Conservation (phyloP, 1,140 invertebrate genomes). For the Uloborus diversus region DNA sequence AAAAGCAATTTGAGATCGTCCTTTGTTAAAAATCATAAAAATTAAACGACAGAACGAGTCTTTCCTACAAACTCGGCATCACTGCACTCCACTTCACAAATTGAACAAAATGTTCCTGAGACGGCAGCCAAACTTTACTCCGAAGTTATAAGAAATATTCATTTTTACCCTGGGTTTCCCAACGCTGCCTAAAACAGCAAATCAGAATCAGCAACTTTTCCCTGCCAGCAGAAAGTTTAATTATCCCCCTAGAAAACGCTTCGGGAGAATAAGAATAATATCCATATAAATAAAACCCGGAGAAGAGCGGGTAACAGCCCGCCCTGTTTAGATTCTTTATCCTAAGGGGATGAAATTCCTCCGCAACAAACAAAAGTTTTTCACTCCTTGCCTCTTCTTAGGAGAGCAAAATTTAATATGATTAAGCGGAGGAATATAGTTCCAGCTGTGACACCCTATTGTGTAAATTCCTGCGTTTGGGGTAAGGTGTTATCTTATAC, state of each 20-base stretch:
- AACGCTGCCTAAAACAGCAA: background rate
- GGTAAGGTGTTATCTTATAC: slow-evolving; percentile 42
- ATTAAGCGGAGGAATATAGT: slow-evolving; percentile 47
- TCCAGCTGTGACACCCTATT: slow-evolving; percentile 25
- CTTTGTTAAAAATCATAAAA: too few relatives aligned
- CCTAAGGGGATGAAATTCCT: slow-evolving; percentile 33
- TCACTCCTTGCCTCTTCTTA: slow-evolving; percentile 35
- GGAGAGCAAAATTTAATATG: slow-evolving; percentile 54
- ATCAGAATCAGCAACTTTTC: slow-evolving; percentile 23
- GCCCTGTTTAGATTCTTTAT: slow-evolving; percentile 51
- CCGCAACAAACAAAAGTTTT: slow-evolving; percentile 52
- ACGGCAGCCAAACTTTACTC: too few relatives aligned
- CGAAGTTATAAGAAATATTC: too few relatives aligned
- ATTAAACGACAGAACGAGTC: too few relatives aligned
- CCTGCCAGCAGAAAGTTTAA: slow-evolving; percentile 18
- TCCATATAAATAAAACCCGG: slow-evolving; percentile 53
- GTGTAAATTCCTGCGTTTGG: background rate
- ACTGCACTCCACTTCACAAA: too few relatives aligned
- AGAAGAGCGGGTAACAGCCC: slow-evolving; percentile 23
- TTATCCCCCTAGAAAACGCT: slow-evolving; percentile 2
- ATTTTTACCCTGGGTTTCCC: too few relatives aligned
- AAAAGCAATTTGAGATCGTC: too few relatives aligned
- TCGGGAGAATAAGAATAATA: slow-evolving; percentile 12
- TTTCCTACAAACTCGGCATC: too few relatives aligned
- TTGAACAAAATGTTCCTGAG: too few relatives aligned